These are phyloP conservation scores for Pavo muticus DNA, from an alignment of 2,113 vertebrate genomes.

Conservation along the genomic window DNA sequence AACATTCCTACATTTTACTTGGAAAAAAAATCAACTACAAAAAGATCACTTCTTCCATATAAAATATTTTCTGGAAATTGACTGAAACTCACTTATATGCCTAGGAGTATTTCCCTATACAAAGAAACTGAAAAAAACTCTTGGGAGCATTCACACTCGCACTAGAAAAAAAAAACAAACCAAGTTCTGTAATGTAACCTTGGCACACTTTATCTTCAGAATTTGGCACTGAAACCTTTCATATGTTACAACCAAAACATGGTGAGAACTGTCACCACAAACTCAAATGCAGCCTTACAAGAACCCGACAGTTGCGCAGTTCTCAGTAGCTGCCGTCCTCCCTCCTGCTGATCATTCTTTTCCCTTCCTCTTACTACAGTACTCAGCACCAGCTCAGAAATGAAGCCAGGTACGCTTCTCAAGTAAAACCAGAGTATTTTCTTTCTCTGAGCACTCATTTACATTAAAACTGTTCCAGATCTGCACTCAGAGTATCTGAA, in stretches of 20 bases:
- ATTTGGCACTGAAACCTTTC: slow-evolving; percentile 23
- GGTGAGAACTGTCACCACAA: slow-evolving; percentile 25
- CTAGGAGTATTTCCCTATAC: not conserved
- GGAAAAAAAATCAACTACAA: not conserved
- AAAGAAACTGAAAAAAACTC: not conserved
- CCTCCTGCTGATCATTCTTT: not conserved
- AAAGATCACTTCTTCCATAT: not conserved
- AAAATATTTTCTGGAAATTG: not conserved
- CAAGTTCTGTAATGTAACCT: not conserved
- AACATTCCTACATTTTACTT: slow-evolving; percentile 6
- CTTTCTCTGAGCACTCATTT: not conserved
- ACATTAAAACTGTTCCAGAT: not conserved
- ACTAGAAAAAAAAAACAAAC: not conserved
- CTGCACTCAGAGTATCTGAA: not conserved
- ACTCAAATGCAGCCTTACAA: not conserved
- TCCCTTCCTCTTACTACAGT: not conserved
- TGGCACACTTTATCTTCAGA: not conserved
- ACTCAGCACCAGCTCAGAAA: not conserved
- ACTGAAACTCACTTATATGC: not conserved
- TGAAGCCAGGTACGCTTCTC: not conserved
- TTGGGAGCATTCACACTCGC: not conserved
- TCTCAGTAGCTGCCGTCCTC: not conserved
- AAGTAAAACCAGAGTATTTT: not conserved
- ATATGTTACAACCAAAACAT: slow-evolving; percentile 9
- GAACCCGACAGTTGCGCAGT: slow-evolving; percentile 1